These are phyloP conservation scores for Megaceryle maxima DNA, from an alignment of 2,113 vertebrate species.

Conservation along the genomic window DNA sequence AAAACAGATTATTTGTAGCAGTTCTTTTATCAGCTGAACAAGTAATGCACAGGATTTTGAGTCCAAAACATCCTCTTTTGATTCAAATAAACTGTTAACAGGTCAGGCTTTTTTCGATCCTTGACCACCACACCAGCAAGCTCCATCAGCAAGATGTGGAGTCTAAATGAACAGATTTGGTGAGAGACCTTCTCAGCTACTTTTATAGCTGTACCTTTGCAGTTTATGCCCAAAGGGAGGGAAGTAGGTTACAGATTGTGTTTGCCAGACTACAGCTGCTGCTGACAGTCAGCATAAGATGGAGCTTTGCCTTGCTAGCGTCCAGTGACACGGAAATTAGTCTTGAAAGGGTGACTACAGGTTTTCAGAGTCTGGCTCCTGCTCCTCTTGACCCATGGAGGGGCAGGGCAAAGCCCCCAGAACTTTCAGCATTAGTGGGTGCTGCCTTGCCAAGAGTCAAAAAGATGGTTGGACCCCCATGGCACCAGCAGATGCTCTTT, in stretches of 20 bases:
- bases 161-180: neutral
- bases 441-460: neutral
- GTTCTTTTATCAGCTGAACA: neutral
- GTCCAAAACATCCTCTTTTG: neutral
- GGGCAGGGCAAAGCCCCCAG: neutral
- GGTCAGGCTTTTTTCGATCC: neutral
- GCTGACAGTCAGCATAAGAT: neutral
- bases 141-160: neutral
- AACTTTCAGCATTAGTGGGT: neutral
- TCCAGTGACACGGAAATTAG: neutral
- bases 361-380: neutral
- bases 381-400: neutral
- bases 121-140: neutral
- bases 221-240: neutral
- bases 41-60: neutral
- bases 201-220: neutral
- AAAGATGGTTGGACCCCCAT: neutral
- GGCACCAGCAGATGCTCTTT: neutral
- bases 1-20: constrained; percentile 40
- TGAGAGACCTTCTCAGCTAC: neutral
- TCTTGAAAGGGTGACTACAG: neutral
- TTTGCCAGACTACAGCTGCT: neutral
- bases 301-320: neutral
- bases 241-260: neutral
- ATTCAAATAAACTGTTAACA: neutral